These are phyloP conservation scores for Piaya cayana DNA, from an alignment of 2,113 vertebrate species.

Conservation along the genomic window DNA sequence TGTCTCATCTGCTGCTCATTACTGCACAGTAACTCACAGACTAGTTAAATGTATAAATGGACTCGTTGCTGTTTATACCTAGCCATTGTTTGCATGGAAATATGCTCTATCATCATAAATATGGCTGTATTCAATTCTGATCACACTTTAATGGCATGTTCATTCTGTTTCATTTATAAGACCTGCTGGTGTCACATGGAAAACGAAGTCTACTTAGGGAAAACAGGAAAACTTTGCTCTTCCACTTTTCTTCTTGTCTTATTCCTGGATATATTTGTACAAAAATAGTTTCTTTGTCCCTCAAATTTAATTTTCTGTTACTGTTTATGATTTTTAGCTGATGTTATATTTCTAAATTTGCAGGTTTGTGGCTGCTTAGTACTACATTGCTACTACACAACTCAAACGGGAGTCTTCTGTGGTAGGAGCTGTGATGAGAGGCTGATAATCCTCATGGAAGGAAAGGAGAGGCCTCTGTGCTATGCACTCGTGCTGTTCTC, in stretches of 20 bases:
- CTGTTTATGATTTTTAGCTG: neutral
- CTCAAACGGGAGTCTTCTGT: neutral
- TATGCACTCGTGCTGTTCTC: neutral
- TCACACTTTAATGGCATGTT: neutral
- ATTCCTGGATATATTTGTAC: neutral
- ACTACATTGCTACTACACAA: neutral
- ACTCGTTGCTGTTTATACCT: neutral
- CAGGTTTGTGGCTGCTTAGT: neutral
- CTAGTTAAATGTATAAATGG: neutral
- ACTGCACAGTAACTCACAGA: neutral
- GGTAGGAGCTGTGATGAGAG: neutral
- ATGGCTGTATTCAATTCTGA: neutral
- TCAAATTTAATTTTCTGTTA: neutral
- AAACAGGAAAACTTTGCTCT: neutral
- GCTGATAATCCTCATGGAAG: neutral
- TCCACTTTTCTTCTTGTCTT: neutral
- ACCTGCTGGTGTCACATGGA: neutral
- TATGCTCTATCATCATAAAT: neutral
- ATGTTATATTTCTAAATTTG: neutral
- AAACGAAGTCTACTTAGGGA: neutral
- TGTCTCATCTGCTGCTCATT: neutral
- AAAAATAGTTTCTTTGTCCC: neutral
- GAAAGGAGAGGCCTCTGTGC: neutral
- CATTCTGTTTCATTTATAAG: neutral
- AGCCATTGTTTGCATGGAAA: neutral